phyloP scores from a whole-genome alignment of 2,113 vertebrate species.

The Pygoscelis adeliae region DNA sequence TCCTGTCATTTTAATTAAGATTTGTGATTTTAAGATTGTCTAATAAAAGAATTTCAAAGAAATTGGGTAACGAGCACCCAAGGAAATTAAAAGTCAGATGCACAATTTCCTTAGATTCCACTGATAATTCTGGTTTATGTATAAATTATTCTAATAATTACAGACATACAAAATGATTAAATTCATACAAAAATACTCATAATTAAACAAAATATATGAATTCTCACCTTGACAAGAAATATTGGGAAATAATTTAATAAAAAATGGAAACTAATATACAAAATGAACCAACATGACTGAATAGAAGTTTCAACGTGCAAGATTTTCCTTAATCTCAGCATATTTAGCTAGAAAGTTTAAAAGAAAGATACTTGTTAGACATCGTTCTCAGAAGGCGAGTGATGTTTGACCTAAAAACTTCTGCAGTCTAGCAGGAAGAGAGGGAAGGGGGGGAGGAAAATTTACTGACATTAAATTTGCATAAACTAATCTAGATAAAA shows the following conservation, averaged over 20 bases:
- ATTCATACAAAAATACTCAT: background rate
- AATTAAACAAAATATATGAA: background rate
- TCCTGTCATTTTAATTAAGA: conserved; percentile 33
- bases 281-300: background rate
- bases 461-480: background rate
- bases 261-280: background rate
- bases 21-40: conserved; percentile 20
- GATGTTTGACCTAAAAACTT: background rate
- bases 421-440: background rate
- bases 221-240: background rate
- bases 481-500: background rate
- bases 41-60: conserved; percentile 36
- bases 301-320: background rate
- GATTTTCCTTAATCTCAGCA: background rate
- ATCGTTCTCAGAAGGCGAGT: background rate
- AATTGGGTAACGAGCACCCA: background rate
- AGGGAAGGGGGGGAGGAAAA: background rate
- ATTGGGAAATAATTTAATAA: background rate
- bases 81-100: background rate
- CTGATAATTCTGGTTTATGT: background rate
- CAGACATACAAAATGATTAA: background rate
- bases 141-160: background rate
- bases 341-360: background rate
- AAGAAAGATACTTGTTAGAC: background rate
- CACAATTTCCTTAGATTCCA: background rate